Evolutionary conservation across 2,797 vertebrate genomes (phyloP).

Genomic region (Oryzias sinensis): DNA sequence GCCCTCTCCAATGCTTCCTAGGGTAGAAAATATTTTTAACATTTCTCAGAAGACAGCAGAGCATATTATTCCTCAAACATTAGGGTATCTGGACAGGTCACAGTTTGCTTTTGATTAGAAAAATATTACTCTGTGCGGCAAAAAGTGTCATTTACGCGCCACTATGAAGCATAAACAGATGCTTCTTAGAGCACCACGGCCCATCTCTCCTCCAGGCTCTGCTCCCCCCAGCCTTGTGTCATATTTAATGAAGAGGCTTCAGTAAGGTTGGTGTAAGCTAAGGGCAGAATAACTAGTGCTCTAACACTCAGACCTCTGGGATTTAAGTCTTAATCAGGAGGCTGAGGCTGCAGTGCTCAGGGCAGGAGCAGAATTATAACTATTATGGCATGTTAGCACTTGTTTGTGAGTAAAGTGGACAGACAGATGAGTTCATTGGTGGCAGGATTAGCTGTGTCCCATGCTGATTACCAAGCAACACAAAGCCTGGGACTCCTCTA

Average conservation of each 20-base stretch:
- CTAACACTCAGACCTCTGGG: slow-evolving; percentile 88
- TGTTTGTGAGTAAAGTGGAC: slow-evolving; percentile 90
- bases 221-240: slow-evolving; percentile 76
- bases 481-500: slow-evolving; percentile 24
- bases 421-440: slow-evolving; percentile 95
- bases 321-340: slow-evolving; percentile 89
- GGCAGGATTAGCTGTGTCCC: slow-evolving; percentile 88
- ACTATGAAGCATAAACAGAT: slow-evolving; percentile 30
- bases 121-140: slow-evolving; percentile 40
- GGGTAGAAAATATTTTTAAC: slow-evolving; percentile 70
- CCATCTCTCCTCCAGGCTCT: slow-evolving; percentile 12
- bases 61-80: slow-evolving; percentile 42
- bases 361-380: slow-evolving; percentile 90
- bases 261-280: slow-evolving; percentile 80
- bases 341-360: slow-evolving; percentile 81
- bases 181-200: slow-evolving; percentile 31
- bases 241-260: slow-evolving; percentile 86
- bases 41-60: slow-evolving; percentile 33
- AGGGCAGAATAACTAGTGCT: slow-evolving; percentile 87
- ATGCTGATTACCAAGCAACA: slow-evolving; percentile 89
- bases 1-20: slow-evolving; percentile 28
- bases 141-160: slow-evolving; percentile 42
- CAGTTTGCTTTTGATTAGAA: slow-evolving; percentile 58
- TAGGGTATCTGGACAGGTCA: slow-evolving; percentile 66
- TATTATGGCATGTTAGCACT: slow-evolving; percentile 97